Percentiles rank a stretch among this genome's conserved stretches.
Evolutionary conservation across 2,797 vertebrate species (phyloP).

Genomic region (Galaxias olidus): DNA sequence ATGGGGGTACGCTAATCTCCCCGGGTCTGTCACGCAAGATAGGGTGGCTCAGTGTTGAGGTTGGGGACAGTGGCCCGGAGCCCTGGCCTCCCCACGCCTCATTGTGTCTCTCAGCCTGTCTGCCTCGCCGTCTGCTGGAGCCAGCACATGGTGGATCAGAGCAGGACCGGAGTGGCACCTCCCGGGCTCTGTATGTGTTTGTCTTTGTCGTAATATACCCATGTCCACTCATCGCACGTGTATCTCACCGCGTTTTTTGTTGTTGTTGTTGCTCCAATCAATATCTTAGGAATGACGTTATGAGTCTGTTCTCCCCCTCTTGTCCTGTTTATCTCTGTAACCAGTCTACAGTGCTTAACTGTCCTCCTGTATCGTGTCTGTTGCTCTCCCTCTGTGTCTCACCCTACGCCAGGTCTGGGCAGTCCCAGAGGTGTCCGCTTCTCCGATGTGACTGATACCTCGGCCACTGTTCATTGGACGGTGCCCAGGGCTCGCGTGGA

Average conservation of each 20-base stretch:
- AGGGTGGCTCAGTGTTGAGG: slow-evolving; percentile 45
- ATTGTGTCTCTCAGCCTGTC: slow-evolving; percentile 46
- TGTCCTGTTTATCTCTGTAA: not conserved
- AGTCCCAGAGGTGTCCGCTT: slow-evolving; percentile 87
- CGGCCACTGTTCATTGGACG: slow-evolving; percentile 86
- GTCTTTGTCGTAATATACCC: too few species aligned
- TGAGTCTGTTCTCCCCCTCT: not conserved
- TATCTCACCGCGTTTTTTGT: too few species aligned
- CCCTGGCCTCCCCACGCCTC: slow-evolving; percentile 32
- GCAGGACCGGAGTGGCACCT: slow-evolving; percentile 15
- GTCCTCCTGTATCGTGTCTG: slow-evolving; percentile 16
- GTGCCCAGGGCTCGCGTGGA: slow-evolving; percentile 80
- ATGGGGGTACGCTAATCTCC: slow-evolving; percentile 74
- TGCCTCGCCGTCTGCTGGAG: slow-evolving; percentile 20
- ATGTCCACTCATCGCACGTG: too few species aligned
- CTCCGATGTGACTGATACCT: slow-evolving; percentile 89
- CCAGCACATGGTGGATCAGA: slow-evolving; percentile 38
- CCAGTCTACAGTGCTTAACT: slow-evolving; percentile 7
- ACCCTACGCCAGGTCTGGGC: slow-evolving; percentile 78
- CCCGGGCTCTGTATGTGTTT: too few species aligned
- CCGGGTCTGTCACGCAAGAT: slow-evolving; percentile 71
- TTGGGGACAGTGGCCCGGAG: slow-evolving; percentile 57
- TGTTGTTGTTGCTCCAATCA: too few species aligned
- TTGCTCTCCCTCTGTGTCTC: slow-evolving; percentile 31
- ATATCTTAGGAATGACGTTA: too few species aligned